phyloP scores from a whole-genome alignment of 2,888 invertebrate genomes.

The Asteroscopus sphinx region DNA sequence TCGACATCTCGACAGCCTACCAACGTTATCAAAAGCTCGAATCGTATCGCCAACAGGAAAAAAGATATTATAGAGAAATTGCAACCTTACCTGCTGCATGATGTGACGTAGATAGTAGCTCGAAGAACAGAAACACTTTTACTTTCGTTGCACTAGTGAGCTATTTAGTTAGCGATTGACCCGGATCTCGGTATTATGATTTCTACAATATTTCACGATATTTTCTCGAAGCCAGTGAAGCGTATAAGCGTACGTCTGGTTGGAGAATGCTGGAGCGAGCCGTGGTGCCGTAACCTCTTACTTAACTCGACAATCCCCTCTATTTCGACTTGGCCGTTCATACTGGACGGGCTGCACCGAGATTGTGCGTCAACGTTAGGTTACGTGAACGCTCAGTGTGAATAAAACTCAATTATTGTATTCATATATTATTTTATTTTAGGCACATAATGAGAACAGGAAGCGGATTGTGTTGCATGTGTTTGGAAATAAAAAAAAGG shows the following conservation, averaged over 20 bases:
- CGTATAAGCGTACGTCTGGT: conserved; percentile 73
- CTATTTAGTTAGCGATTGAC: conserved; percentile 67
- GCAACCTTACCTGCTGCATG: conserved; percentile 81
- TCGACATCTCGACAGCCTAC: conserved; percentile 61
- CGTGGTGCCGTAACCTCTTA: conserved; percentile 86
- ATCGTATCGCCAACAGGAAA: conserved; percentile 61
- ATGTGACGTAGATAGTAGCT: conserved; percentile 42
- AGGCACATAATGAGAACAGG: conserved; percentile 47
- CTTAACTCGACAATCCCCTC: conserved; percentile 79
- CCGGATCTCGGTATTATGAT: conserved; percentile 76
- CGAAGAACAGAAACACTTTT: conserved; percentile 74
- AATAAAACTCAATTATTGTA: conserved; percentile 61
- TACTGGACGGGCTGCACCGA: conserved; percentile 50
- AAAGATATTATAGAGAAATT: conserved; percentile 66
- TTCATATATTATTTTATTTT: conserved; percentile 55
- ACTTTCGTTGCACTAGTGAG: conserved; percentile 72
- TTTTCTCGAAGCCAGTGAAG: conserved; percentile 68
- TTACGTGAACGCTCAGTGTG: conserved; percentile 64
- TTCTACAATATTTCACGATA: conserved; percentile 70
- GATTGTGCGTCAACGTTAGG: conserved; percentile 63
- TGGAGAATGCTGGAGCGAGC: conserved; percentile 77
- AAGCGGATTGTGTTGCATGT: conserved; percentile 28
- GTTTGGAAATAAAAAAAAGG: conserved; percentile 16
- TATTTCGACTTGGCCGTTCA: conserved; percentile 54
- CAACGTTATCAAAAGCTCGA: conserved; percentile 57